These are phyloP conservation scores for Hypomecis atomaria DNA, from an alignment of 2,888 invertebrate species.

Conservation along the genomic window DNA sequence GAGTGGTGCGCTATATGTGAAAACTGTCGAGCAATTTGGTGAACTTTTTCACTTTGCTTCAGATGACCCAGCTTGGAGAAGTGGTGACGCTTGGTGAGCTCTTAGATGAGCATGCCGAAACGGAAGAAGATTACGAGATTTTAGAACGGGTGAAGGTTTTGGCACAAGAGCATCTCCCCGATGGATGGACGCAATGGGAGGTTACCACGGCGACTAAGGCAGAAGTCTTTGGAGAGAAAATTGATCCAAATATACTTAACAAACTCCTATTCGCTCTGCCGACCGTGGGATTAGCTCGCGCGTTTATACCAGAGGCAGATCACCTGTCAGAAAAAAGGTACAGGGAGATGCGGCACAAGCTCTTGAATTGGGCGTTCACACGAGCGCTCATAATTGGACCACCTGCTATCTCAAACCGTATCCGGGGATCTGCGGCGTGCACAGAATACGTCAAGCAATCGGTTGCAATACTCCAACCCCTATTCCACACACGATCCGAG, in stretches of 20 bases:
- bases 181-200: slow-evolving; percentile 28
- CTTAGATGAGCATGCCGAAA: slow-evolving; percentile 9
- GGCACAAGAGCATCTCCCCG: slow-evolving; percentile 10
- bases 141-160: slow-evolving; percentile 10
- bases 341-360: slow-evolving; percentile 1
- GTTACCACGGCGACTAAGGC: slow-evolving; percentile 18
- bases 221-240: slow-evolving; percentile 25
- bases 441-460: slow-evolving; percentile 32
- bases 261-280: slow-evolving; percentile 33
- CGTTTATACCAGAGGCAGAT: slow-evolving; percentile 31
- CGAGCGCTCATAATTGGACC: slow-evolving; percentile 32
- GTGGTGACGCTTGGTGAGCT: slow-evolving; percentile 8
- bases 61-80: slow-evolving; percentile 4
- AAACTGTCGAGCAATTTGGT: too few relatives aligned
- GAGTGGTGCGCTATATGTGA: background rate
- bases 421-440: slow-evolving; percentile 31
- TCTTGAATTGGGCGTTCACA: slow-evolving; percentile 17
- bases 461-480: slow-evolving; percentile 4
- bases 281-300: slow-evolving; percentile 26
- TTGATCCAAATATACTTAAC: slow-evolving; percentile 28
- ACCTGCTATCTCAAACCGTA: slow-evolving; percentile 28
- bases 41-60: background rate
- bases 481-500: slow-evolving; percentile 27
- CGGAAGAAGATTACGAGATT: slow-evolving; percentile 8
- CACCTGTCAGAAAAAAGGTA: slow-evolving; percentile 32